phyloP scores from a whole-genome alignment of 2,113 vertebrate genomes.

The Pangasianodon gigas region DNA sequence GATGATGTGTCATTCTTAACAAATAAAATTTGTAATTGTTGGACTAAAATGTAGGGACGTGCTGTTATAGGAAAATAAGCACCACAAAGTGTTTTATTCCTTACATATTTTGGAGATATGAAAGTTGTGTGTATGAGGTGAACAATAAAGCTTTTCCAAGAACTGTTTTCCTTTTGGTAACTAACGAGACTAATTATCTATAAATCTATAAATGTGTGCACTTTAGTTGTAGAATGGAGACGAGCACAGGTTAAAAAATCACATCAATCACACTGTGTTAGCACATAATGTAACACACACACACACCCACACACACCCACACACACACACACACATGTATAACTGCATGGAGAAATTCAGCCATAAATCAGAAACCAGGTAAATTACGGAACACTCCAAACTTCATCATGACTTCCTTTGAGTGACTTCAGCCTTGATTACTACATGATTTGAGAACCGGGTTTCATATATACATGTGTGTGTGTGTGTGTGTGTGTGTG shows the following conservation, averaged over 20 bases:
- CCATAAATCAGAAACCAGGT: constrained; percentile 15
- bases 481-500: constrained; percentile 22
- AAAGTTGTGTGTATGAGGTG: not conserved
- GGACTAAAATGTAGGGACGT: not conserved
- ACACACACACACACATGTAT: not conserved
- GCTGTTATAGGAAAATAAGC: not conserved
- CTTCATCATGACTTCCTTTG: constrained; percentile 43
- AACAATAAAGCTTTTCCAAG: not conserved
- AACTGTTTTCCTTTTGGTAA: not conserved
- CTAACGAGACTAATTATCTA: not conserved
- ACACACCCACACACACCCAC: not conserved
- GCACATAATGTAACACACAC: not conserved
- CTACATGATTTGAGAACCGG: constrained; percentile 53
- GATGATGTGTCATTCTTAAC: not conserved
- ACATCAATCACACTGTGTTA: not conserved
- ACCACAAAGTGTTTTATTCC: not conserved
- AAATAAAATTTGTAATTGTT: not conserved
- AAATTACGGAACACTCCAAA: constrained; percentile 44
- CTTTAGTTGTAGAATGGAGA: not conserved
- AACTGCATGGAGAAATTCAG: not conserved
- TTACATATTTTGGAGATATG: not conserved
- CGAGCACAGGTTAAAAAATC: not conserved
- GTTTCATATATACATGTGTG: constrained; percentile 15
- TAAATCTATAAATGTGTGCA: not conserved
- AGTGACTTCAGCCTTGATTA: constrained; percentile 57